Conservation (phyloP, 2,888 invertebrate species). For the Tipula helvola region DNA sequence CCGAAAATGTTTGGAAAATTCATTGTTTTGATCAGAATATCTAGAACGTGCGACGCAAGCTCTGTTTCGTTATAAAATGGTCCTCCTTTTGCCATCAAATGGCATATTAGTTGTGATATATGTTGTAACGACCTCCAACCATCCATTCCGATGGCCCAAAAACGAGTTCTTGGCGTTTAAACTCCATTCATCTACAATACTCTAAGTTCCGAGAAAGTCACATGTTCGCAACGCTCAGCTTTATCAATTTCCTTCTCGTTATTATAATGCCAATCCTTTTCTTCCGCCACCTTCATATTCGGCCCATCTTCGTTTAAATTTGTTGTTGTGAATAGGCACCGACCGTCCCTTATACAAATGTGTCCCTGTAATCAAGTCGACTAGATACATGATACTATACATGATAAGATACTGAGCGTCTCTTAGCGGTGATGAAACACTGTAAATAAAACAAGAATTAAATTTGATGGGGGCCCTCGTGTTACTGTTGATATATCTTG, state of each 20-base stretch:
- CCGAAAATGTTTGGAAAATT: conserved; percentile 90
- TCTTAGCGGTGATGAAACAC: conserved; percentile 65
- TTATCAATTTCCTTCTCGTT: conserved; percentile 53
- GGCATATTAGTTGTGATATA: conserved; percentile 94
- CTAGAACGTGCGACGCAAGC: conserved; percentile 77
- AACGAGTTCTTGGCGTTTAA: conserved; percentile 78
- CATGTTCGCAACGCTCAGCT: conserved; percentile 70
- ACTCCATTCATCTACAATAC: conserved; percentile 55
- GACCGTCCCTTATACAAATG: conserved; percentile 85
- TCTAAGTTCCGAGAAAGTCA: conserved; percentile 73
- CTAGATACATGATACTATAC: conserved; percentile 67
- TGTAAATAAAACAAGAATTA: conserved; percentile 25
- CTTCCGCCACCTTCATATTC: conserved; percentile 58
- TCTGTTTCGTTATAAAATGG: conserved; percentile 88
- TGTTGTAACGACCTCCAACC: conserved; percentile 82
- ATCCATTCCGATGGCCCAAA: conserved; percentile 98
- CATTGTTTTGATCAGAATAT: conserved; percentile 84
- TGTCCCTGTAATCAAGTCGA: conserved; percentile 88
- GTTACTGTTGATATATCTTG: conserved; percentile 93
- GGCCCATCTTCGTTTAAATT: conserved; percentile 90
- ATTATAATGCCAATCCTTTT: conserved; percentile 95
- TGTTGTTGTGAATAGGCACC: conserved; percentile 72
- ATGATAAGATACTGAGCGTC: conserved; percentile 77
- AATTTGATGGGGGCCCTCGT: conserved; percentile 48
- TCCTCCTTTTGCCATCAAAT: conserved; percentile 67